Percentiles rank a stretch among this genome's conserved stretches.
Evolutionary conservation across 2,113 vertebrate species (phyloP).

Genomic region (Chionodraco myersi): DNA sequence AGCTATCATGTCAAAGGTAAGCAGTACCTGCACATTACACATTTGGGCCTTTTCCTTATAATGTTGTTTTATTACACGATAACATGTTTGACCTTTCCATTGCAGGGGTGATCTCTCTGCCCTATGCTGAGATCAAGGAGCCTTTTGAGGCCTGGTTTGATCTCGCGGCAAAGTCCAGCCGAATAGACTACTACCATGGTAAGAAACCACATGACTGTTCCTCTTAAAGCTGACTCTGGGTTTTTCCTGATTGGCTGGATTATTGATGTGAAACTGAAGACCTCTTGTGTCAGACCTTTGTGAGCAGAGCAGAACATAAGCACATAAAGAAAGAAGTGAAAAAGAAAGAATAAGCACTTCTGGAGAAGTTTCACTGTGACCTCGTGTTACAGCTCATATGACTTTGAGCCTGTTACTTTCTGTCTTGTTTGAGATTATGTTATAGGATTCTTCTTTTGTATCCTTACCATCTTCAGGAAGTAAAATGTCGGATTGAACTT

Average conservation of each 20-base stretch:
- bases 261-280: slow-evolving; percentile 53
- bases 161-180: slow-evolving; percentile 76
- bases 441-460: background rate
- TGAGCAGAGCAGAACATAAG: slow-evolving; percentile 26
- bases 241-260: background rate
- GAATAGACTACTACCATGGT: slow-evolving; percentile 85
- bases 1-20: slow-evolving; percentile 89
- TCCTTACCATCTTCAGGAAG: background rate
- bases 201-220: background rate
- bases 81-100: background rate
- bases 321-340: slow-evolving; percentile 38
- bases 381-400: slow-evolving; percentile 18
- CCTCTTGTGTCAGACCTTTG: slow-evolving; percentile 52
- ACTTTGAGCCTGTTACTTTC: background rate
- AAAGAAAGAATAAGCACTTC: slow-evolving; percentile 7
- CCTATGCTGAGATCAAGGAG: slow-evolving; percentile 88
- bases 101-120: slow-evolving; percentile 85
- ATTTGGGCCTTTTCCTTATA: background rate
- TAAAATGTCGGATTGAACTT: too few relatives aligned
- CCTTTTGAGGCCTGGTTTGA: slow-evolving; percentile 90
- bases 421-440: background rate
- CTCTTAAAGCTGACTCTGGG: background rate
- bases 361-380: background rate
- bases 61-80: background rate
- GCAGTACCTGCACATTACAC: background rate